Conservation (phyloP, 1,140 invertebrate genomes). For the Mycetomoellerius zeteki region DNA sequence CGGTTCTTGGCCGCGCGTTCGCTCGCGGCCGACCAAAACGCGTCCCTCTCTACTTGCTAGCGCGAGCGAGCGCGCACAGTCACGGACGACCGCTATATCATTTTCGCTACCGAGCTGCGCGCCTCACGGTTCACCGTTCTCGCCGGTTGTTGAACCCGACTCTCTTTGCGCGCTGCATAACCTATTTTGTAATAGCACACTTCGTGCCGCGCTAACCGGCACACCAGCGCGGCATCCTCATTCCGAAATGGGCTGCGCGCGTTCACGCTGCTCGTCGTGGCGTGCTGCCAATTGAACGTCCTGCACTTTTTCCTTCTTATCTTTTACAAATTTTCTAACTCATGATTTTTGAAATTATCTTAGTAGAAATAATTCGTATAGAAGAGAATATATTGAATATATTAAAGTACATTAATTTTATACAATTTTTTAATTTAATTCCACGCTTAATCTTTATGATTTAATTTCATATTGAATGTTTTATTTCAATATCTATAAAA, state of each 20-base stretch:
- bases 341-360: neutral
- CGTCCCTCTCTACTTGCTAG: slow-evolving; percentile 53
- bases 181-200: slow-evolving; percentile 87
- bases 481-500: too few species aligned
- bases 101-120: slow-evolving; percentile 82
- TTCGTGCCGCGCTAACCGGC: slow-evolving; percentile 81
- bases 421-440: slow-evolving; percentile 1
- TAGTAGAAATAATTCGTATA: neutral
- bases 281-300: slow-evolving; percentile 33
- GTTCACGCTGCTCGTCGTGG: slow-evolving; percentile 25
- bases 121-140: slow-evolving; percentile 80
- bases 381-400: neutral
- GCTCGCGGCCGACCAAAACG: slow-evolving; percentile 51
- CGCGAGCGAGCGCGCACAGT: slow-evolving; percentile 75
- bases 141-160: slow-evolving; percentile 84
- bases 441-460: neutral
- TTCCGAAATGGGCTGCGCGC: slow-evolving; percentile 59
- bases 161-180: slow-evolving; percentile 85
- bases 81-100: slow-evolving; percentile 83
- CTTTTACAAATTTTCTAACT: neutral
- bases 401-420: neutral
- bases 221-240: slow-evolving; percentile 67
- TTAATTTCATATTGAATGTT: neutral
- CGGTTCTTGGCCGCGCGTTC: slow-evolving; percentile 31
- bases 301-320: neutral